phyloP scores from a whole-genome alignment of 2,797 vertebrate genomes.

The Caiman crocodilus region DNA sequence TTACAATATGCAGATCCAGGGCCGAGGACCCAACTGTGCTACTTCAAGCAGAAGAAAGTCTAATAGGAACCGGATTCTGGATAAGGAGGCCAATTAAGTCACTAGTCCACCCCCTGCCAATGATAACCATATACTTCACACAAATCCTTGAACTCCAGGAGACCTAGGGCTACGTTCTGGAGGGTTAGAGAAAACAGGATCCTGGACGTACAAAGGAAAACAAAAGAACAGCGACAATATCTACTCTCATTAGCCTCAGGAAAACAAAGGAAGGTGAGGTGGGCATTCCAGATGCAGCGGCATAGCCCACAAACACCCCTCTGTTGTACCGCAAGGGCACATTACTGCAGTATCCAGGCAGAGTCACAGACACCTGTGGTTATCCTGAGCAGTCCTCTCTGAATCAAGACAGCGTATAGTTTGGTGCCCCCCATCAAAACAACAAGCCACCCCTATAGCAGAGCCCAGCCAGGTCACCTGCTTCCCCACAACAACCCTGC shows the following conservation, averaged over 20 bases:
- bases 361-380: no score
- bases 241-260: background rate
- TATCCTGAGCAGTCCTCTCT: no score
- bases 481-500: background rate
- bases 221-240: background rate
- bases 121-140: background rate
- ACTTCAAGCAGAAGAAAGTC: background rate
- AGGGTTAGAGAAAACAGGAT: background rate
- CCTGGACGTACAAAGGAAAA: background rate
- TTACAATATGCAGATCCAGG: background rate
- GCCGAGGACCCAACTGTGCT: background rate
- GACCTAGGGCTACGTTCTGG: background rate
- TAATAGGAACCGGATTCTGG: background rate
- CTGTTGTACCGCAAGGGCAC: background rate
- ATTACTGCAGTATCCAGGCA: background rate
- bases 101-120: background rate
- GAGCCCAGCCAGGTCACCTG: background rate
- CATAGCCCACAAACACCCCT: no score
- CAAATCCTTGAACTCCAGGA: background rate
- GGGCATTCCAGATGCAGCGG: no score
- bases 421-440: background rate
- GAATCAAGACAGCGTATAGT: no score
- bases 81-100: background rate
- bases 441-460: background rate
- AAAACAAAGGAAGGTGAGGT: background rate